Base-by-base conservation (phyloP, 2,113 vertebrate genomes). In the Rhagologus leucostigma region DNA sequence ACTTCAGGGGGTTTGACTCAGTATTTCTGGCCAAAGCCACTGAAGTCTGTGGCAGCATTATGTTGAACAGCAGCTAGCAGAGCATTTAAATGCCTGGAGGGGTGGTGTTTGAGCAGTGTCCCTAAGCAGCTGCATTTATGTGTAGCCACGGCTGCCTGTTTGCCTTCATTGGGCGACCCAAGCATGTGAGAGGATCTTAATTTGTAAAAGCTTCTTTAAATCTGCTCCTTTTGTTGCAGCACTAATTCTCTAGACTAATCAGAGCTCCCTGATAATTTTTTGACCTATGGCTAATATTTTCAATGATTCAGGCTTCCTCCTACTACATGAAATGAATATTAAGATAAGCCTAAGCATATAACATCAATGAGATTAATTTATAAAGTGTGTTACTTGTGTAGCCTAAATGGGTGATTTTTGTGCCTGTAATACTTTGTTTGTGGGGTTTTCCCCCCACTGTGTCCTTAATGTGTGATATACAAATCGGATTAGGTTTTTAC, bases 401-500 rank as follows among this genome's bases (percentile, higher is more conserved):
- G 55, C 6, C 27, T 50, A 52, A 86, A 52, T 37, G 14, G 3
- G 6, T 52, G 26, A 33, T 49, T 42, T 62, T 89, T 86, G 22
- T 74, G 52, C 21, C 23, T 71, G 17, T 83, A 39, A 41, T 1
- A 1, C 13, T 35, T 50, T 32, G 17, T 39, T 39, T 9, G 11
- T 4, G 23, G 27, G 11, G 1, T 30, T 60, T 30, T 4, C 10
- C 14, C 6, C 11, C 7, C 9, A 3, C 46, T 27, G 2, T 39
- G 13, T 35, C 13, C 8, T 29, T 49, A 49, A 30, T 24, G 2
- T 50, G 22, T 19, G 13, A 32, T 39, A 32, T 6, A 26, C 11
- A 27, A 67, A 32, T 22, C 0, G 0, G 32, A 33, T 68, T n/a
- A 12, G 2, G 4, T 56, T 77, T 81, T 55, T 18, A 29, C 13